These are phyloP conservation scores for Drosophila ezoana DNA, from an alignment of 2,888 invertebrate species.

Conservation along the genomic window DNA sequence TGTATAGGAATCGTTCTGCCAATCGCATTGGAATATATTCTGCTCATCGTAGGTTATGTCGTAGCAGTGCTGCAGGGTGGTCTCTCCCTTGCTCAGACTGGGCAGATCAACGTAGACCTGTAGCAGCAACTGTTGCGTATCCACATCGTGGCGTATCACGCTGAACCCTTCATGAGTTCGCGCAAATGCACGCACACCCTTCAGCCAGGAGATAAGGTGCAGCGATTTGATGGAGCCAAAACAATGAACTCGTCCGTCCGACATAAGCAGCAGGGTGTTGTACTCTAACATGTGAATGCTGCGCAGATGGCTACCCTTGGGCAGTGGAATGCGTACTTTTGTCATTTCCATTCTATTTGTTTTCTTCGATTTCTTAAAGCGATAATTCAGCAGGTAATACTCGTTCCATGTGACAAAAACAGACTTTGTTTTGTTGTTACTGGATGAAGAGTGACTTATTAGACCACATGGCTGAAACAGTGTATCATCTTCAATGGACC, in stretches of 20 bases:
- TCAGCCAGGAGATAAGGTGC: constrained; percentile 76
- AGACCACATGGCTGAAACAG: constrained; percentile 81
- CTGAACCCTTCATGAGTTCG: constrained; percentile 73
- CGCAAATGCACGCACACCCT: constrained; percentile 75
- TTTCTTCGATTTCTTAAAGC: constrained; percentile 77
- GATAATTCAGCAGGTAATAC: constrained; percentile 80
- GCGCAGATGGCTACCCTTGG: constrained; percentile 46
- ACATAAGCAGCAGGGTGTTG: constrained; percentile 81
- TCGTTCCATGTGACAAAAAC: constrained; percentile 84
- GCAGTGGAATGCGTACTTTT: constrained; percentile 71
- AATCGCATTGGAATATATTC: constrained; percentile 80
- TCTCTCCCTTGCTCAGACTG: constrained; percentile 63
- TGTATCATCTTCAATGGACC: constrained; percentile 82
- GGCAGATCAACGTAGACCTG: constrained; percentile 80
- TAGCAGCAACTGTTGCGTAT: constrained; percentile 58
- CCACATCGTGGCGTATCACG: constrained; percentile 69
- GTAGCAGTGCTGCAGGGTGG: constrained; percentile 65
- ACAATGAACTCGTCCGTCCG: constrained; percentile 80
- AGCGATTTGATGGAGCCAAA: constrained; percentile 82
- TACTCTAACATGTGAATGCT: constrained; percentile 81
- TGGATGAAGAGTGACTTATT: constrained; percentile 76
- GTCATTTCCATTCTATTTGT: constrained; percentile 66
- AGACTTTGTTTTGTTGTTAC: constrained; percentile 68
- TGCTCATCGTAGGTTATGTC: constrained; percentile 82
- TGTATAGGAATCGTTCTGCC: constrained; percentile 75